Percentiles rank a stretch among this genome's conserved stretches.
Evolutionary conservation across 2,888 invertebrate genomes (phyloP).

Genomic region (Copidosoma aretas): DNA sequence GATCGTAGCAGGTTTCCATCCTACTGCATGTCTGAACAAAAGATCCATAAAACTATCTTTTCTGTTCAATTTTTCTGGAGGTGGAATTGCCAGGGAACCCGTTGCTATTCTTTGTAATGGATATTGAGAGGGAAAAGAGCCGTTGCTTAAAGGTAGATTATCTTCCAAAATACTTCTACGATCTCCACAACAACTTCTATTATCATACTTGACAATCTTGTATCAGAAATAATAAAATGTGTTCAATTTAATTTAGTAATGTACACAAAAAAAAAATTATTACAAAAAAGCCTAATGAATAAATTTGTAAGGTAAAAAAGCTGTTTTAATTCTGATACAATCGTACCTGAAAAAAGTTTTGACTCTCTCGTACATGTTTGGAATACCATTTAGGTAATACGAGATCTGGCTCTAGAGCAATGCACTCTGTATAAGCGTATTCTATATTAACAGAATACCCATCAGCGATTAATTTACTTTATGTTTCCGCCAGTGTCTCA

Average conservation of each 20-base stretch:
- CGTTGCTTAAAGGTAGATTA: not conserved
- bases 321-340: too few species aligned
- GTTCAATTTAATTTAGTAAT: too few species aligned
- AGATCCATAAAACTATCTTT: too few species aligned
- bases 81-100: not conserved
- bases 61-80: not conserved
- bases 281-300: too few species aligned
- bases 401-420: too few species aligned
- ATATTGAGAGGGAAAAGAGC: not conserved
- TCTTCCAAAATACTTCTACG: not conserved
- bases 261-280: conserved; percentile 7
- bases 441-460: not conserved
- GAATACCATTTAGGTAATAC: too few species aligned
- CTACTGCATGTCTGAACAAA: too few species aligned
- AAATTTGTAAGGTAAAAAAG: too few species aligned
- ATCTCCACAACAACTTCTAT: conserved; percentile 1
- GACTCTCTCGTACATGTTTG: too few species aligned
- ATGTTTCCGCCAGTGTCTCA: not conserved
- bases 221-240: not conserved
- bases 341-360: too few species aligned
- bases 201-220: conserved; percentile 2
- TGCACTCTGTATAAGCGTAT: not conserved
- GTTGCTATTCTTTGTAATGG: not conserved
- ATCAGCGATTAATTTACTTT: not conserved
- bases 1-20: not conserved